phyloP scores from a whole-genome alignment of 2,113 vertebrate genomes.

The Crotalus helleri region DNA sequence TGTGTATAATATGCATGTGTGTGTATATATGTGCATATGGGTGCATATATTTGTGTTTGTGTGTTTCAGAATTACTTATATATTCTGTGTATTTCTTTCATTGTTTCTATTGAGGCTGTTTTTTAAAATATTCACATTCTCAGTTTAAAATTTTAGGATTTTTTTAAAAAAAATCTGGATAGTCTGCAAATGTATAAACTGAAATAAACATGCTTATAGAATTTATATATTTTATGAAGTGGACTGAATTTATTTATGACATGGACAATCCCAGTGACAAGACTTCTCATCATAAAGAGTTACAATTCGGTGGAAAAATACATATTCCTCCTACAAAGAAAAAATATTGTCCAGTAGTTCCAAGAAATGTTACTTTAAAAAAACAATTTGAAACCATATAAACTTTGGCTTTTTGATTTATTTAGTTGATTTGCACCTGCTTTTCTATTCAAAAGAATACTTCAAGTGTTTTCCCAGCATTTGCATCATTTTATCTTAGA shows the following conservation, averaged over 20 bases:
- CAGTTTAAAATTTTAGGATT: conserved; percentile 20
- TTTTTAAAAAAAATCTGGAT: neutral
- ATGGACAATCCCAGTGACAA: neutral
- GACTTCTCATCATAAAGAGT: neutral
- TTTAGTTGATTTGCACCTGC: neutral
- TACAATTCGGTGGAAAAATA: neutral
- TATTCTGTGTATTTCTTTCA: conserved; percentile 22
- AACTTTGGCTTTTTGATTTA: neutral
- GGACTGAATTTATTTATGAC: neutral
- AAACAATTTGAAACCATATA: neutral
- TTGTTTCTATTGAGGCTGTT: conserved; percentile 34
- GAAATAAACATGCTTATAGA: neutral
- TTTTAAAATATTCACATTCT: conserved; percentile 20
- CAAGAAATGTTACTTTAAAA: neutral
- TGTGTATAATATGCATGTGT: neutral
- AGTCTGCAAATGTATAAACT: neutral
- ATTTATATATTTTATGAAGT: neutral
- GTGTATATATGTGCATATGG: neutral
- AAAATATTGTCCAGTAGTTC: neutral
- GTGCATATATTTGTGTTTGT: neutral
- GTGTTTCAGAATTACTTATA: neutral
- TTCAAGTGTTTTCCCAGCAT: neutral
- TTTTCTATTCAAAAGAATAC: neutral
- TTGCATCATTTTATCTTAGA: neutral
- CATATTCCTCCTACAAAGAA: neutral